Evolutionary conservation across 2,797 vertebrate species (phyloP).

Genomic region (Cyclopterus lumpus): DNA sequence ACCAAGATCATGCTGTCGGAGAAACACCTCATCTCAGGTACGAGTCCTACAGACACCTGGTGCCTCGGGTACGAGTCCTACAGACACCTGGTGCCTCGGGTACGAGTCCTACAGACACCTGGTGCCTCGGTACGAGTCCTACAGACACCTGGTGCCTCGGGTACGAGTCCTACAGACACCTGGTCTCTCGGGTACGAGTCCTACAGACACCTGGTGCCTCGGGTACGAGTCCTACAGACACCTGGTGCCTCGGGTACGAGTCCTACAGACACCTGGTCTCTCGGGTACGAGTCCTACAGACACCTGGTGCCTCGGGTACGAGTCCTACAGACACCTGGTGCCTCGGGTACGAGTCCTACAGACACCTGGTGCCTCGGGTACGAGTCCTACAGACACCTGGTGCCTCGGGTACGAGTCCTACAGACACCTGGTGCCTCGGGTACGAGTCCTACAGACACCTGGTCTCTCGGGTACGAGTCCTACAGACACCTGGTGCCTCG

Average conservation of each 20-base stretch:
- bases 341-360: not conserved
- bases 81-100: not conserved
- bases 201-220: not conserved
- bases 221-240: not conserved
- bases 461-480: not conserved
- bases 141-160: not conserved
- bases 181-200: not conserved
- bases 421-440: fast-evolving
- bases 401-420: no score
- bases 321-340: no score
- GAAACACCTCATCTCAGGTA: conserved; percentile 87
- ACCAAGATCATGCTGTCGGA: conserved; percentile 96
- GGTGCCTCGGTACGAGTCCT: not conserved
- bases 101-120: not conserved
- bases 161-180: fast-evolving
- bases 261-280: no score
- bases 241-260: not conserved
- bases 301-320: fast-evolving
- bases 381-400: no score
- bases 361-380: not conserved
- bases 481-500: not conserved
- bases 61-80: not conserved
- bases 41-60: fast-evolving
- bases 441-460: not conserved
- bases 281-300: no score